Percentiles rank a stretch among this genome's conserved stretches.
These are phyloP conservation scores for Athetis lepigone DNA, from an alignment of 2,888 invertebrate genomes.

Conservation along the genomic window DNA sequence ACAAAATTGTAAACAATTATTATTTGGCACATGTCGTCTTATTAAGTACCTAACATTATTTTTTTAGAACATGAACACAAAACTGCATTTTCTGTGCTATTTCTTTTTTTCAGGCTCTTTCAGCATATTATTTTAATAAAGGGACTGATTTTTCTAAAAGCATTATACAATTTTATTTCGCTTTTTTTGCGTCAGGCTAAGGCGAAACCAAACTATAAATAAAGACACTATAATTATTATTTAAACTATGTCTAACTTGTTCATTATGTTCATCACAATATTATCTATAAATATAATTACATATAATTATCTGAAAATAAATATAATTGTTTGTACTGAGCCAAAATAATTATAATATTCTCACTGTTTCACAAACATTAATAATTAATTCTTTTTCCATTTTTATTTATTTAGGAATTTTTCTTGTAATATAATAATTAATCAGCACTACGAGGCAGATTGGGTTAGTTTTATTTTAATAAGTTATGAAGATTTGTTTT, in stretches of 20 bases:
- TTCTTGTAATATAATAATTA: neutral
- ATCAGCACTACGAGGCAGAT: neutral
- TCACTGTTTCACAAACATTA: neutral
- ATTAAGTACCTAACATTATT: constrained; percentile 29
- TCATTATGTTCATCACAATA: constrained; percentile 17
- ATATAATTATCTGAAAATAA: too few relatives aligned
- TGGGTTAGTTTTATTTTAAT: too few relatives aligned
- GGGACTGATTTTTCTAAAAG: constrained; percentile 23
- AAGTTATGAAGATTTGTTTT: too few relatives aligned
- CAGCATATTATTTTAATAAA: constrained; percentile 3
- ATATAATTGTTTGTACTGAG: too few relatives aligned
- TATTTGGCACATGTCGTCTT: constrained; percentile 59
- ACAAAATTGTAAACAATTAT: constrained; percentile 27
- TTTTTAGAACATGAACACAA: constrained; percentile 10
- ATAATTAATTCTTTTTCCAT: neutral
- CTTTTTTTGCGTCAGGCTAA: neutral
- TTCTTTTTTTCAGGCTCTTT: constrained; percentile 11
- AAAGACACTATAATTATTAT: constrained; percentile 12
- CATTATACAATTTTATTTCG: neutral
- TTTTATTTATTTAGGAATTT: neutral
- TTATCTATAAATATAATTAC: neutral
- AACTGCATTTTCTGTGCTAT: neutral
- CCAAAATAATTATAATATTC: neutral
- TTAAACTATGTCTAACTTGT: constrained; percentile 23
- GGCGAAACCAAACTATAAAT: neutral